Base-by-base conservation (phyloP, 2,797 vertebrate species). In the Neomorphus geoffroyi region DNA sequence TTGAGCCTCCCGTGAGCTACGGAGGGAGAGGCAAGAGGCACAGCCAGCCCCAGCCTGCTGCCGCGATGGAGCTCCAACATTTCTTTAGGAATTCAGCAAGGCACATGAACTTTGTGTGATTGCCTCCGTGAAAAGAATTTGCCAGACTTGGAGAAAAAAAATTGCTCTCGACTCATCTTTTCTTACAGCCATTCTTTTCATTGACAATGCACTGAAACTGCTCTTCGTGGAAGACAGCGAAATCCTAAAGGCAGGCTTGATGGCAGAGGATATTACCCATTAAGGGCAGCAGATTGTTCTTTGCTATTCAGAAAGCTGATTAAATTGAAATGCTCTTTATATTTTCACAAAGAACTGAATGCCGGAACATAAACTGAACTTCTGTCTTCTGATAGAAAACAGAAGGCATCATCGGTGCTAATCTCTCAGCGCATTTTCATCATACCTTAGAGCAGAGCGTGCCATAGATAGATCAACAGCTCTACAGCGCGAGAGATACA, bases 281-380 rank as follows among this genome's bases (percentile, higher is more conserved):
- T 92, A 88, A 95, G 92, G 92, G 93, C 94, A 92, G 83, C 91
- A 84, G 91, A 93, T 96, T 96, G 94, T 87, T 95, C 88, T 91
- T 64, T n/a, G 41, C 84, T 65, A 43, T 88, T 48, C 69, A 81
- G 78, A 85, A 88, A 82, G 79, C 85, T 69, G 65, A 85, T 88
- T 66, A 79, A 60, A 84, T 72, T 54, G 71, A 80, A 79, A 75
- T 30, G 45, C 24, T 81, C 62, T 73, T 80, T 48, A 33, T 56
- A 56, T 53, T 84, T 50, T 86, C 61, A 17, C 50, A 48, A 51
- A 60, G 79, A 71, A 62, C 70, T 22, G 67, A 67, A 54, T 82
- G 70, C 46, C 61, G 73, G 35, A 56, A 65, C 58, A 53, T 33
- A 54, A 82, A 45, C 41, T 56, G 41, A 88, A 60, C 56, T 57